Conservation (phyloP, 2,797 vertebrate genomes). For the Linurgus olivaceus region DNA sequence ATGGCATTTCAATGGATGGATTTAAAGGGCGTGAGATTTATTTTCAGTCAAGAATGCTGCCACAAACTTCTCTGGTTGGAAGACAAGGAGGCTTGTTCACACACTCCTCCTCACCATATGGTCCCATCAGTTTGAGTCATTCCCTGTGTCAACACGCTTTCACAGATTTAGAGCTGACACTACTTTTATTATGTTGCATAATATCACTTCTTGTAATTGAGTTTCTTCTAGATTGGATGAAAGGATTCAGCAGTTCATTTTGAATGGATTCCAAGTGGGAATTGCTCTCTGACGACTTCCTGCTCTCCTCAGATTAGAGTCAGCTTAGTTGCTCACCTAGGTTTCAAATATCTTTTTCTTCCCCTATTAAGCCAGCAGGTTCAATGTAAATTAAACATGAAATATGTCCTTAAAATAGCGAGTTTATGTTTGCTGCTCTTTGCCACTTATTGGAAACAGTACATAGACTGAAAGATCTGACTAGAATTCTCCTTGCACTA, state of each 20-base stretch:
- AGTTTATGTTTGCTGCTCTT: background rate
- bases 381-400: background rate
- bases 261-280: background rate
- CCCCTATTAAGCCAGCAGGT: background rate
- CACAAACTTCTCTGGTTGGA: background rate
- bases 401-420: background rate
- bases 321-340: background rate
- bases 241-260: background rate
- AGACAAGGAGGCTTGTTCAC: background rate
- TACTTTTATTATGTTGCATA: slow-evolving; percentile 22
- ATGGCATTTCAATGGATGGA: background rate
- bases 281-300: background rate
- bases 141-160: slow-evolving; percentile 20
- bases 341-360: background rate
- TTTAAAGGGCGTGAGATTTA: background rate
- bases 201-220: slow-evolving; percentile 13
- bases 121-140: slow-evolving; percentile 35
- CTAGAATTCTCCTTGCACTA: background rate
- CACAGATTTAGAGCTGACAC: background rate
- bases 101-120: slow-evolving; percentile 37
- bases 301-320: background rate
- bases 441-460: background rate
- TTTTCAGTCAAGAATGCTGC: background rate
- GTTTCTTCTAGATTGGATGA: background rate
- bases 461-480: background rate